Base-by-base conservation (phyloP, 2,888 invertebrate genomes). In the Temnothorax unifasciatus region DNA sequence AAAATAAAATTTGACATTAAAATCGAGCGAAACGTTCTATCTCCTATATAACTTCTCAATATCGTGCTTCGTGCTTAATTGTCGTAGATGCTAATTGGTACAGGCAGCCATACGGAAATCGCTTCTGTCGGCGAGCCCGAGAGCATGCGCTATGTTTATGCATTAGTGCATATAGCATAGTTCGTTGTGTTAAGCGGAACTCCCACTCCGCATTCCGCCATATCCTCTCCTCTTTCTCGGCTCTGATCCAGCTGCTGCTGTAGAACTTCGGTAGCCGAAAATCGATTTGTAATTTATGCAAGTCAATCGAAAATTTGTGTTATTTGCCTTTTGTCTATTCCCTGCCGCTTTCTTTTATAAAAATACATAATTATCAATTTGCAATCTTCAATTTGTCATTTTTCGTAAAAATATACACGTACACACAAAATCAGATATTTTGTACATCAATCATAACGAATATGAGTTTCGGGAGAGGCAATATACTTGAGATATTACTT, bases 151-250 rank as follows among this genome's bases (percentile, higher is more conserved):
- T 84, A 85, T 86, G 89, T 88, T 89, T 86, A 90, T 82, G 85
- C 90, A 85, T 89, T 84, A 87, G 83, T 74, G 69, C 71, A 44
- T 59, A 59, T 59, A 59, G 54, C 34, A 73, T 73, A 85, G 84
- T 87, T 90, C 86, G 89, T 90, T 90, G 89, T 86, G 90, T 86
- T 88, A 85, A 88, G 83, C 88, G 86, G 66, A 75, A 63, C 85
- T 88, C 74, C 79, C n/a, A 13, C 41, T 57, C 52, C 21, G 57
- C 83, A 44, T 71, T 73, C 57, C 64, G 21, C 57, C 68, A 73
- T 38, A 25, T 63, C 52, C 34, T 61, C 64, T 21, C 44, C 29
- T 54, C 41, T 54, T 15, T n/a, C 68, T n/a, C 54, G 38, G 29
- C 4, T 66, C 25, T 18, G 66, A 29, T 66, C 41, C 54, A 77